Evolutionary conservation across 1,140 invertebrate genomes (phyloP).

Genomic region (Anagrus nilaparvatae): DNA sequence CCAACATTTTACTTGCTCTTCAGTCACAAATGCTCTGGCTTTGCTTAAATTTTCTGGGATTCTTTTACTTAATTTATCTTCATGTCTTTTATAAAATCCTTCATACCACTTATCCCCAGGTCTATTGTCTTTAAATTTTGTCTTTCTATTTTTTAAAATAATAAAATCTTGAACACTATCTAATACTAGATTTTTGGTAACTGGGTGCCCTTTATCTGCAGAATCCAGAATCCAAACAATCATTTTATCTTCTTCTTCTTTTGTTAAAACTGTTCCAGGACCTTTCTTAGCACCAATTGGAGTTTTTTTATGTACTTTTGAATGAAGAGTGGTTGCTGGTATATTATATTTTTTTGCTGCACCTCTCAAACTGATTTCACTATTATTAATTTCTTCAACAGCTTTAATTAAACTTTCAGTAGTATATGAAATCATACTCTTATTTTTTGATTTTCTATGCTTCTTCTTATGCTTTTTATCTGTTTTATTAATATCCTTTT

Average conservation of each 20-base stretch:
- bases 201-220: background rate
- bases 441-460: no score
- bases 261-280: constrained; percentile 9
- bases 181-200: constrained; percentile 1
- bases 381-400: no score
- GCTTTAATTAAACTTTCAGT: no score
- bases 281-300: background rate
- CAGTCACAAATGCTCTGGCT: constrained; percentile 16
- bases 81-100: constrained; percentile 20
- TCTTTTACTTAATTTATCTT: constrained; percentile 12
- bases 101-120: constrained; percentile 22
- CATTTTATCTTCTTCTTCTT: constrained; percentile 2
- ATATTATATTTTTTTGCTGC: background rate
- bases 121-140: constrained; percentile 9
- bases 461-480: no score
- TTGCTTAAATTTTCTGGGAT: constrained; percentile 20
- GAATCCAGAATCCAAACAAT: background rate
- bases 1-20: constrained; percentile 16
- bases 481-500: no score
- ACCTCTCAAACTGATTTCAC: no score
- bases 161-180: constrained; percentile 1
- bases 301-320: background rate
- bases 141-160: constrained; percentile 2
- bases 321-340: background rate
- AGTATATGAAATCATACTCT: no score